Evolutionary conservation across 2,113 vertebrate genomes (phyloP), one percentile per base, ranked within the genome.

Genomic region (Podilymbus podiceps): DNA sequence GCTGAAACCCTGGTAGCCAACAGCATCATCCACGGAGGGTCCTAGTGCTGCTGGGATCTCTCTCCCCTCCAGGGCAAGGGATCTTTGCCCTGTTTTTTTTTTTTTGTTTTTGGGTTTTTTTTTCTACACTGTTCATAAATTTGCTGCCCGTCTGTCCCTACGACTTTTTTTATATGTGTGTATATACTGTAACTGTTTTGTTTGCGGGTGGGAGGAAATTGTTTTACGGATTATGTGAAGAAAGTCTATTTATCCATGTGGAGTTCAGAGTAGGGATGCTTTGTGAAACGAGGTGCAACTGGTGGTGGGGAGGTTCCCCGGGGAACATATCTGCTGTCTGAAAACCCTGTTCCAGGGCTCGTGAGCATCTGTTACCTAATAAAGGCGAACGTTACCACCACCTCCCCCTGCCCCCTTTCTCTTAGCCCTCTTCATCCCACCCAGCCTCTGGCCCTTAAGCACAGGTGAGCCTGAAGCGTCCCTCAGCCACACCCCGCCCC

Each of bases 241-340:
- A 96, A 76, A 93, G 85, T 85, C 73, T 97, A 89, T 97, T 97
- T 96, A 97, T 97, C 96, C 93, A 86, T 53, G 15, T 93, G 81
- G 80, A 94, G 35, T 90, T 85, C 3, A 47, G 81, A 82, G 60
- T 89, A 93, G 89, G 80, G 74, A 83, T 88, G 59, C 64, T 95
- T 96, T 91, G 80, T 91, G 90, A 80, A 60, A 93, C 0, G 33
- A 94, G 88, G 69, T 89, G 92, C 69, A 92, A 6, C 67, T 83
- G 95, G 91, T 93, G 89, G 67, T 68, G 55, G 93, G 80, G 67
- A 92, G 53, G 67, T 93, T 96, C 90, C 79, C 80, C 15, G 7
- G 75, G 68, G 82, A 85, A 46, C 80, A 44, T 89, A 88, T 44
- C 86, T 96, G 74, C 79, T 88, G 53, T 95, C 75, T 71, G 85